Percentiles rank a stretch among this genome's conserved stretches.
These are phyloP conservation scores for Rotaria macrura DNA, from an alignment of 2,888 invertebrate species.

Conservation along the genomic window DNA sequence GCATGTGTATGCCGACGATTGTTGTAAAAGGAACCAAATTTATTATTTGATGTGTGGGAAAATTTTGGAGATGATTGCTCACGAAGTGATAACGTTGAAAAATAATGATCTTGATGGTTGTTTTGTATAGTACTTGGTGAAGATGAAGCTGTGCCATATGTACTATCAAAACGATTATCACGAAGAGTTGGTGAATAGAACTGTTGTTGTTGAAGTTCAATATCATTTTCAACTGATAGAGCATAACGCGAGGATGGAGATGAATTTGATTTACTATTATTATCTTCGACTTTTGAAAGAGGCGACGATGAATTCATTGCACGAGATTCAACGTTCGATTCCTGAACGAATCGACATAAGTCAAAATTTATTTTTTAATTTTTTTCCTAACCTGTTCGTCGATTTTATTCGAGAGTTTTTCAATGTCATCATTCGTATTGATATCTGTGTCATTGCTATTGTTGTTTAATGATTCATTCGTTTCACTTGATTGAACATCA, in stretches of 20 bases:
- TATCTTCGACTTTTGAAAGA: background rate
- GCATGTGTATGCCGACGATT: background rate
- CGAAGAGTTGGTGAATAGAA: background rate
- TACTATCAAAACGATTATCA: background rate
- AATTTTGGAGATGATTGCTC: background rate
- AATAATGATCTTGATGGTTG: background rate
- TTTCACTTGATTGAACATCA: background rate
- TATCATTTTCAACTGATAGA: background rate
- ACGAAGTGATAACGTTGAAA: background rate
- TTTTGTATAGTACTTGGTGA: background rate
- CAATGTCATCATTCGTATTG: background rate
- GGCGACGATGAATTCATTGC: background rate
- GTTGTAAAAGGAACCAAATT: background rate
- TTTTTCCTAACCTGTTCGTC: background rate
- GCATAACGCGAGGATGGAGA: conserved; percentile 5
- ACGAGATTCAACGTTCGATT: background rate
- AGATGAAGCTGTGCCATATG: background rate
- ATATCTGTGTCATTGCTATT: background rate
- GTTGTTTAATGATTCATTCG: background rate
- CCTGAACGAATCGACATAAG: background rate
- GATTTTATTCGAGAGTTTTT: background rate
- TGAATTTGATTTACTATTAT: background rate
- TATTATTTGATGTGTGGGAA: background rate
- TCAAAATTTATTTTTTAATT: background rate
- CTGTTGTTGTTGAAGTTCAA: conserved; percentile 21